Conservation (phyloP, 1,140 invertebrate genomes). For the Megalonaias nervosa region DNA sequence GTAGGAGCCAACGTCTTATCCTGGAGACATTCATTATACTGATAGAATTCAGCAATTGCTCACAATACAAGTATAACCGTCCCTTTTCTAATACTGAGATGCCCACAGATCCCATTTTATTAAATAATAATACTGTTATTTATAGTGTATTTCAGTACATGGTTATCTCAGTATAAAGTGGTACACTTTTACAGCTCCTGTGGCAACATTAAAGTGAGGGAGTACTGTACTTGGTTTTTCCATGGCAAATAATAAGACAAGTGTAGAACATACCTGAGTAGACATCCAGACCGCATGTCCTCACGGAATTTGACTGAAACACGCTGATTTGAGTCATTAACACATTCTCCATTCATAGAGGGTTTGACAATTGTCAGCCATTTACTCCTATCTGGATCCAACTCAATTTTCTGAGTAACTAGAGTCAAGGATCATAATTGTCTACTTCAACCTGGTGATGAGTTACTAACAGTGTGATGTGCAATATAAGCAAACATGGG, state of each 20-base stretch:
- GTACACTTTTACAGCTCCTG: not conserved
- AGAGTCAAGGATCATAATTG: slow-evolving; percentile 9
- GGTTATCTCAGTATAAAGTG: not conserved
- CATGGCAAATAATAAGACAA: not conserved
- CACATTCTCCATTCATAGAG: slow-evolving; percentile 39
- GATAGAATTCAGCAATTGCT: too few species aligned
- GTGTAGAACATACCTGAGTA: slow-evolving; percentile 37
- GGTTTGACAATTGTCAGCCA: slow-evolving; percentile 41
- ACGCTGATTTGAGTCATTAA: slow-evolving; percentile 2
- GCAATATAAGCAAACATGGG: too few species aligned
- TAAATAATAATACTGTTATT: not conserved
- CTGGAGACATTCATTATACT: too few species aligned
- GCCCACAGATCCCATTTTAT: too few species aligned
- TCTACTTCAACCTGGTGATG: too few species aligned
- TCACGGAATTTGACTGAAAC: slow-evolving; percentile 43
- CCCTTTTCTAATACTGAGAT: too few species aligned
- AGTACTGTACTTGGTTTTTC: not conserved
- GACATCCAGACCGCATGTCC: slow-evolving; percentile 49
- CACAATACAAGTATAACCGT: too few species aligned
- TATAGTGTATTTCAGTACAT: not conserved
- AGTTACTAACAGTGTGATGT: too few species aligned
- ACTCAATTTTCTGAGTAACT: slow-evolving; percentile 2
- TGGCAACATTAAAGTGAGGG: not conserved
- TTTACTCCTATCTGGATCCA: slow-evolving; percentile 1
- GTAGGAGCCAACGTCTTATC: too few species aligned